Base-by-base conservation (phyloP, 1,140 invertebrate genomes). In the Brachionus calyciflorus region DNA sequence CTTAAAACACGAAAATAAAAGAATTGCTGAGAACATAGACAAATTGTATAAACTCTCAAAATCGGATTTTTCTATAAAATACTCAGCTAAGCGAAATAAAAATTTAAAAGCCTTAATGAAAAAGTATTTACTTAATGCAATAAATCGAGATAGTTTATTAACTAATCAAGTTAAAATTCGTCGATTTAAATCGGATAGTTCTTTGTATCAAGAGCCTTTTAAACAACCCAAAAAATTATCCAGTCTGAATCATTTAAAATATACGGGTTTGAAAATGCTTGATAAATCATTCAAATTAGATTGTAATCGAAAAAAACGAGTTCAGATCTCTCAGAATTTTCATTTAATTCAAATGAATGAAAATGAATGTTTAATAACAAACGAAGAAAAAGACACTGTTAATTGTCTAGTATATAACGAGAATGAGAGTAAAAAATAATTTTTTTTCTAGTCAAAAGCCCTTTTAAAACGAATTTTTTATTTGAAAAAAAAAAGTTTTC, bases 91-190 rank as follows among this genome's bases (percentile, higher is more conserved):
- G 14, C 41, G 41, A 44, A 5, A 9, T 0, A 65, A 44, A 44
- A 65, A 65, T 14, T 44, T 65, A n/a, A 65, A 65, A 41, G 6
- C n/a, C 9, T 41, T 65, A 28, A 65, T 65, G 60, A 65, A 65
- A 65, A 65, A 44, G 28, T 65, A 65, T 65, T 14, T 65, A 10
- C 24, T 65, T 9, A 41, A 65, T 26, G 26, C 60, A 44, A 44
- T 65, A 2, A 28, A 44, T 44, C 37, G 17, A 33, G 30, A 65
- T 17, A 65, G 60, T 37, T 21, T 65, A 19, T 10, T 4, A 10
- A 14, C 14, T 65, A 44, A 37, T 21, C 60, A 65, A 28, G 9
- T 40, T 17, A 65, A 24, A 41, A 40, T 65, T 41, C 41, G 44
- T 44, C 41, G 10, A 10, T 46, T 65, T 44, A 65, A 65, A 44